A percentile compares a stretch with the other conserved stretches of the same genome.
phyloP scores from a whole-genome alignment of 2,113 vertebrate genomes.

The Dipodomys ordii region DNA sequence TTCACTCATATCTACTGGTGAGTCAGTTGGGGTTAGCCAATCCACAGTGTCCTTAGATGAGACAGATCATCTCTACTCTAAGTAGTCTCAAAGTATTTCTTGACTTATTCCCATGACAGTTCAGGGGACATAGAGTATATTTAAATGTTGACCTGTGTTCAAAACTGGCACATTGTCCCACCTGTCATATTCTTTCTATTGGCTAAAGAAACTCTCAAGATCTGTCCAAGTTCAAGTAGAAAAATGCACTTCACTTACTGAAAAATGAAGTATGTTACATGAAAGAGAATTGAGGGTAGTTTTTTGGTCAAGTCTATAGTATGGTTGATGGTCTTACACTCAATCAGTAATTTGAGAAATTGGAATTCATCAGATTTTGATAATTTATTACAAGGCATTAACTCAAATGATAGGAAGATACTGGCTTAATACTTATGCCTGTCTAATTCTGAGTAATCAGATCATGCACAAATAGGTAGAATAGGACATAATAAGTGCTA shows the following conservation, averaged over 20 bases:
- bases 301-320: background rate
- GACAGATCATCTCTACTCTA: background rate
- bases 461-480: background rate
- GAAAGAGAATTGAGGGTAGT: background rate
- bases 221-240: background rate
- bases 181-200: background rate
- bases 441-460: constrained; percentile 16
- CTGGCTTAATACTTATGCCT: constrained; percentile 28
- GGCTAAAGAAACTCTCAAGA: background rate
- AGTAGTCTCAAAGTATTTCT: background rate
- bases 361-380: constrained; percentile 30
- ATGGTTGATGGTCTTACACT: background rate
- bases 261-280: background rate
- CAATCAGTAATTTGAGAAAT: constrained; percentile 1
- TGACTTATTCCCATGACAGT: background rate
- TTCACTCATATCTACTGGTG: background rate
- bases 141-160: background rate
- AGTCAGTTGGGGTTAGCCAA: background rate
- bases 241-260: background rate
- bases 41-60: background rate
- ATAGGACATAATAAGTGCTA: background rate
- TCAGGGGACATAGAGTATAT: background rate
- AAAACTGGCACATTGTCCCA: background rate
- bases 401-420: constrained; percentile 4
- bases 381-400: background rate